phyloP scores from a whole-genome alignment of 1,140 invertebrate genomes.

The Oncopeltus fasciatus region DNA sequence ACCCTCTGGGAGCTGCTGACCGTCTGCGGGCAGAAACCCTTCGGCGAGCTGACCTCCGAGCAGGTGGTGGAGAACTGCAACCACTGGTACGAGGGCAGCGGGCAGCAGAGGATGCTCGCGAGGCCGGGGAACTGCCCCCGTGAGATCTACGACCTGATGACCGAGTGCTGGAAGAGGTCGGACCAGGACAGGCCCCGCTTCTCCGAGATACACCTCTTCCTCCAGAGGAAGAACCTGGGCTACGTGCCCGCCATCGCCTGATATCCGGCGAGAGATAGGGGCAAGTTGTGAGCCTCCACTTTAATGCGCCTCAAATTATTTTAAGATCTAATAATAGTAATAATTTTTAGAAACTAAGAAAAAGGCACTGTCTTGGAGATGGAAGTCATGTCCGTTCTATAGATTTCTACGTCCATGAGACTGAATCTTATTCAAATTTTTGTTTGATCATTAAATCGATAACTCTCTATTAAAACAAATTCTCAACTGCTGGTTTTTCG shows the following conservation, averaged over 20 bases:
- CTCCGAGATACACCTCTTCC: constrained; percentile 55
- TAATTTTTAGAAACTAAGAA: too few relatives aligned
- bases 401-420: too few relatives aligned
- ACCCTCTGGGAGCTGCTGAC: constrained; percentile 67
- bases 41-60: constrained; percentile 54
- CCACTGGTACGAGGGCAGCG: constrained; percentile 45
- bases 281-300: too few relatives aligned
- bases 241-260: constrained; percentile 23
- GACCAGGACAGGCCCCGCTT: constrained; percentile 52
- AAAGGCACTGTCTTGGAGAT: too few relatives aligned
- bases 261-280: too few relatives aligned
- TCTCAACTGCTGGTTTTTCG: too few relatives aligned
- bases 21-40: constrained; percentile 53
- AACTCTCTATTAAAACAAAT: too few relatives aligned
- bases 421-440: too few relatives aligned
- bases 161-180: constrained; percentile 57
- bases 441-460: too few relatives aligned
- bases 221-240: constrained; percentile 51
- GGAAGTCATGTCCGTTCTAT: too few relatives aligned
- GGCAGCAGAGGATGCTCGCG: constrained; percentile 30
- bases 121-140: constrained; percentile 43
- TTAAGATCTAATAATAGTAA: too few relatives aligned
- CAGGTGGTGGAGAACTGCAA: constrained; percentile 61
- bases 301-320: too few relatives aligned
- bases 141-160: constrained; percentile 59